Conservation (phyloP, 2,113 vertebrate species). For the Genyomyrus donnyi region DNA sequence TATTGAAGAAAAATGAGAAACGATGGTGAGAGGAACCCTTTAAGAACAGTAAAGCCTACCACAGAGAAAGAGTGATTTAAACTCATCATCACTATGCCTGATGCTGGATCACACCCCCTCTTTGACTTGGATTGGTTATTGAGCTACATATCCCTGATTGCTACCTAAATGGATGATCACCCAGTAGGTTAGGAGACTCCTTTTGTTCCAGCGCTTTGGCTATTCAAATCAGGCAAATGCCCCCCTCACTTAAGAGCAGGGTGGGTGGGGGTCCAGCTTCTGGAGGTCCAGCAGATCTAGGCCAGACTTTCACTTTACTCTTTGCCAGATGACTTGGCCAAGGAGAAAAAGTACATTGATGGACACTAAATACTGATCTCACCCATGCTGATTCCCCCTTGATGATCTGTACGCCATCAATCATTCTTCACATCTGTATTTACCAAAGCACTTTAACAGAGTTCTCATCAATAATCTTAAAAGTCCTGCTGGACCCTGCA, state of each 20-base stretch:
- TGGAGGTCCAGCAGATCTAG: neutral
- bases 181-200: conserved; percentile 35
- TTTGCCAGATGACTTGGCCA: neutral
- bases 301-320: neutral
- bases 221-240: conserved; percentile 33
- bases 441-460: conserved; percentile 1
- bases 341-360: neutral
- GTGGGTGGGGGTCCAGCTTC: neutral
- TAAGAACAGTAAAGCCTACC: neutral
- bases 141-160: conserved; percentile 40
- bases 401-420: neutral
- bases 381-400: neutral
- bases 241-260: conserved; percentile 16
- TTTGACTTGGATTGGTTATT: conserved; percentile 4
- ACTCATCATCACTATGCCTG: neutral
- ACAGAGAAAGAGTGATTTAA: neutral
- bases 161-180: conserved; percentile 46
- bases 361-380: neutral
- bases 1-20: neutral
- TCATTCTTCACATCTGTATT: neutral
- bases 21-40: neutral
- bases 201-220: conserved; percentile 22
- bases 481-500: neutral
- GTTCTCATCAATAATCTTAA: conserved; percentile 2
- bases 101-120: neutral